These are phyloP conservation scores for Notiomystis cincta DNA, from an alignment of 2,113 vertebrate genomes.

Conservation along the genomic window DNA sequence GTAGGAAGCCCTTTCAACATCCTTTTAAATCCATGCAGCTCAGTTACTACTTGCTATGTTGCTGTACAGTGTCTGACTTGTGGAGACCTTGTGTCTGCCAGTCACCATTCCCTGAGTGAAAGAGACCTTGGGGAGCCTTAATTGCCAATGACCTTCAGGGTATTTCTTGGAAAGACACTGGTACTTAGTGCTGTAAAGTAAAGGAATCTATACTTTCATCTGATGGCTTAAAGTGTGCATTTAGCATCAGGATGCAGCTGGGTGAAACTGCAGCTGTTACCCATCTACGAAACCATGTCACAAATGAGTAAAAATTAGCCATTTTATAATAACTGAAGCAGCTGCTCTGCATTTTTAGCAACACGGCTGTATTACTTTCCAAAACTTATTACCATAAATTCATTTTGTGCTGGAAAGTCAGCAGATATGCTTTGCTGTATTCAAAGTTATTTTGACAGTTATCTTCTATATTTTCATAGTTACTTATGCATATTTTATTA, in stretches of 20 bases:
- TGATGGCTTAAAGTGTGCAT: conserved; percentile 1
- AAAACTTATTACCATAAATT: conserved; percentile 60
- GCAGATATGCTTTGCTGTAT: conserved; percentile 28
- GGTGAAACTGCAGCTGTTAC: conserved; percentile 63
- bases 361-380: conserved; percentile 25
- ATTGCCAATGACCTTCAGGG: conserved; percentile 59
- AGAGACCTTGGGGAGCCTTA: conserved; percentile 43
- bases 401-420: conserved; percentile 39
- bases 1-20: conserved; percentile 62
- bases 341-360: conserved; percentile 65
- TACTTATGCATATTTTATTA: conserved; percentile 32
- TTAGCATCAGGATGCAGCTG: conserved; percentile 58
- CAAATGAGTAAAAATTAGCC: conserved; percentile 68
- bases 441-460: conserved; percentile 42
- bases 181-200: conserved; percentile 5
- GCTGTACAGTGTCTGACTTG: conserved; percentile 24
- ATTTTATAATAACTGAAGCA: conserved; percentile 66
- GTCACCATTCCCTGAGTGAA: background rate
- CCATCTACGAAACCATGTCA: conserved; percentile 21
- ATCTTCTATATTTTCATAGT: conserved; percentile 27
- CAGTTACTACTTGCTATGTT: conserved; percentile 43
- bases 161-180: conserved; percentile 55
- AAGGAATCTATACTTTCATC: conserved; percentile 10
- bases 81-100: conserved; percentile 26
- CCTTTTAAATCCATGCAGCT: conserved; percentile 58